Evolutionary conservation across 2,797 vertebrate genomes (phyloP), one percentile per base, ranked within the genome.

Genomic region (Capromys pilorides): DNA sequence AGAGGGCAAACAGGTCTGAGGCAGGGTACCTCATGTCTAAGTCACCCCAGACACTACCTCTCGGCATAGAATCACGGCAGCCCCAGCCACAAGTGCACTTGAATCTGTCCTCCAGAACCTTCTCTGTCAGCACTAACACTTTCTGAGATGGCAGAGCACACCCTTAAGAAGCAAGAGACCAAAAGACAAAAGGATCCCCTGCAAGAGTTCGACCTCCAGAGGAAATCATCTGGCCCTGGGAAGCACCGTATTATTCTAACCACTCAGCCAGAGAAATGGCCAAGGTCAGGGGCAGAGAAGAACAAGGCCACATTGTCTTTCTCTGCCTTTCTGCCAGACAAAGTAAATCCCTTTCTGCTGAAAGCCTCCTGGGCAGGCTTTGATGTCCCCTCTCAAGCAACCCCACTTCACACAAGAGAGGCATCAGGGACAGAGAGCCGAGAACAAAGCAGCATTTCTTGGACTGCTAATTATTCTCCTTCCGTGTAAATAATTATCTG

Each of bases 401-500:
- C 4, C 21, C 84, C 69, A 51, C 94, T 97, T 94, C 86, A 88
- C 91, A 96, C 45, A 45, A 39, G 92, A 96, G 92, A 95, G 80
- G 28, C 79, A 4, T 79, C 33, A 90, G 21, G 73, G 86, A 67
- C 77, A 67, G 83, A 18, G 87, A 86, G 79, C 92, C 2, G 57
- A 83, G 90, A 96, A 96, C 77, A 92, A 93, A 89, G 88, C 61
- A 9, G 66, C 26, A 0, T 80, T 94, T 95, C 91, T 87, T 59
- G 64, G 86, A 71, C 66, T 88, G 94, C 97, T 96, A 95, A 95
- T 96, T 94, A 95, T 94, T 95, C 94, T 86, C 77, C 87, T 87
- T 96, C 96, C 94, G 90, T 89, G 93, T 97, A 94, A 96, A 96
- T 93, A 96, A 96, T 97, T 96, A 96, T 94, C 93, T 96, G 78